Percentiles rank a stretch among this genome's conserved stretches.
Evolutionary conservation across 2,113 vertebrate genomes (phyloP).

Genomic region (Dipodomys spectabilis): DNA sequence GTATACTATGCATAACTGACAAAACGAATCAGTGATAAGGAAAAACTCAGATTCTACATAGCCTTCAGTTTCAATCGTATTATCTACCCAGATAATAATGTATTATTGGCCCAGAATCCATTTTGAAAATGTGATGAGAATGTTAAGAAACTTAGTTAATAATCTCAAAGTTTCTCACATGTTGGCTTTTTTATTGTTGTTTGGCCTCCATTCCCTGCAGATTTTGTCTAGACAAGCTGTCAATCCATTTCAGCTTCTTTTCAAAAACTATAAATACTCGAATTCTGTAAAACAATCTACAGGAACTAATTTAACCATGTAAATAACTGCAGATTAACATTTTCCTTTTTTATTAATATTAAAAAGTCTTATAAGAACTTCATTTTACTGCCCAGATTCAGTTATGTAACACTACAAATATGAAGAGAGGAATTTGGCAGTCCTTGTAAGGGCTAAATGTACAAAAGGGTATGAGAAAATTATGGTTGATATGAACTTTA

Average conservation of each 20-base stretch:
- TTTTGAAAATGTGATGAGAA: not conserved
- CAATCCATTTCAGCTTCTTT: not conserved
- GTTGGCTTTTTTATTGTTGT: not conserved
- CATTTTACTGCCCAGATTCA: slow-evolving; percentile 51
- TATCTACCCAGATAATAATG: not conserved
- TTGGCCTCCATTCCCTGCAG: not conserved
- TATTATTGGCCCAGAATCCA: not conserved
- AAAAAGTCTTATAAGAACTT: slow-evolving; percentile 40
- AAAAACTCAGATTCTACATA: not conserved
- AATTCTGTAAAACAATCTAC: not conserved
- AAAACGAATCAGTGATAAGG: not conserved
- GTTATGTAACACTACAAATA: slow-evolving; percentile 42
- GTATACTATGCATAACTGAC: not conserved
- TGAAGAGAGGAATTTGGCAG: slow-evolving; percentile 52
- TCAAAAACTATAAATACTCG: not conserved
- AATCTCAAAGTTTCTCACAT: slow-evolving; percentile 3
- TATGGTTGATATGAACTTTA: slow-evolving; percentile 39
- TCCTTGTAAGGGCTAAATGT: slow-evolving; percentile 10
- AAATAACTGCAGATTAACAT: slow-evolving; percentile 13
- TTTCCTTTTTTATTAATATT: slow-evolving; percentile 39
- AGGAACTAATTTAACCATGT: slow-evolving; percentile 45
- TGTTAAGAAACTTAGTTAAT: not conserved
- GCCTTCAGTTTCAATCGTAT: not conserved
- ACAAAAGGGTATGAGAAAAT: slow-evolving; percentile 50
- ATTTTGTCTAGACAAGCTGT: not conserved